Percentiles rank a stretch among this genome's conserved stretches.
Conservation (phyloP, 2,113 vertebrate species). For the Zingel zingel region DNA sequence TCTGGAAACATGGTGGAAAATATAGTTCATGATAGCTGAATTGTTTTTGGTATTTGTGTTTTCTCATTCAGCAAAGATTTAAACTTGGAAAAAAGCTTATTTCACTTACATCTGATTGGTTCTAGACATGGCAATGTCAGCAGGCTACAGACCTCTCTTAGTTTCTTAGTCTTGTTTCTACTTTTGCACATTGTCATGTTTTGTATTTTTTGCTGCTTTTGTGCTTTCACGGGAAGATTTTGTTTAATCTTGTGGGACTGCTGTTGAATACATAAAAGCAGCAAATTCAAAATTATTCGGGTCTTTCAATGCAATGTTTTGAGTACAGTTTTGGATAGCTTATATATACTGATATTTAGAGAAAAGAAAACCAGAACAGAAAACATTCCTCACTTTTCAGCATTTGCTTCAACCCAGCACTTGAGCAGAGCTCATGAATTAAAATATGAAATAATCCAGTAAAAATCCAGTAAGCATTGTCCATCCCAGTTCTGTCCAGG, state of each 20-base stretch:
- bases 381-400: background rate
- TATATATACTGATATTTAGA: background rate
- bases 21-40: background rate
- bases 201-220: background rate
- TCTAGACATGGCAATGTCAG: background rate
- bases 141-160: background rate
- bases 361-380: background rate
- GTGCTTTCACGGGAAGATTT: background rate
- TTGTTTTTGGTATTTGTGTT: background rate
- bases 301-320: background rate
- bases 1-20: background rate
- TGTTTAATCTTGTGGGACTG: background rate
- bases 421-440: background rate
- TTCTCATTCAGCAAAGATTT: background rate
- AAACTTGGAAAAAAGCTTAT: background rate
- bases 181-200: background rate
- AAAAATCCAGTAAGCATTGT: constrained; percentile 30
- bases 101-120: background rate
- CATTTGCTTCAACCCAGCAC: background rate
- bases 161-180: background rate
- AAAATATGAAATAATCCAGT: constrained; percentile 26
- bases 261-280: background rate
- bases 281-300: background rate
- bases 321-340: background rate
- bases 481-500: constrained; percentile 27